Conservation (phyloP, 2,113 vertebrate species). For the Pachypanchax playfairii region DNA sequence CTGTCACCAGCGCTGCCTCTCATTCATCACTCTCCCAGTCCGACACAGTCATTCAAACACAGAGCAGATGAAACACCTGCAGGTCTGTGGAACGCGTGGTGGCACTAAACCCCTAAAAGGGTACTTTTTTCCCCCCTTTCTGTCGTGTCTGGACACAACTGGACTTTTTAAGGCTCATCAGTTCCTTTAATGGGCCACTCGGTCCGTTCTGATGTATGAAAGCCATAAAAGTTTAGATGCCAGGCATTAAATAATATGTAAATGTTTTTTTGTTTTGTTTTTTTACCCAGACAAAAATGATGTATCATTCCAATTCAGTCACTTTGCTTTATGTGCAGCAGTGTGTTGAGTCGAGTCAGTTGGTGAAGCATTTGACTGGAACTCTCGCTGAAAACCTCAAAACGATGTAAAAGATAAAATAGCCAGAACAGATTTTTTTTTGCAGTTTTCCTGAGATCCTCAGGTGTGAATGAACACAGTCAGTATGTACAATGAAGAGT, state of each 20-base stretch:
- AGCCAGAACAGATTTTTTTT: too few species aligned
- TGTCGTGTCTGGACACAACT: conserved; percentile 55
- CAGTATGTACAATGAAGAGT: too few species aligned
- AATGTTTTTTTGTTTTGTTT: conserved; percentile 14
- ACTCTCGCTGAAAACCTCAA: neutral
- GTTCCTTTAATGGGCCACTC: conserved; percentile 61
- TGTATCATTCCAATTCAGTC: conserved; percentile 35
- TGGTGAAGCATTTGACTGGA: conserved; percentile 1
- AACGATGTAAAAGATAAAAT: too few species aligned
- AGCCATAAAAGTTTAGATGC: conserved; percentile 30
- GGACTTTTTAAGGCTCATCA: conserved; percentile 73
- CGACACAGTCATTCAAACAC: conserved; percentile 36
- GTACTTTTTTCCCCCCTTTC: conserved; percentile 32
- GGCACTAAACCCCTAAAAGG: conserved; percentile 24
- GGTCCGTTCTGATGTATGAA: conserved; percentile 53
- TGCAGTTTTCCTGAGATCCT: too few species aligned
- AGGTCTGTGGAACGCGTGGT: conserved; percentile 14
- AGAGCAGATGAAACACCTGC: conserved; percentile 46
- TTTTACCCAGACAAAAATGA: conserved; percentile 30
- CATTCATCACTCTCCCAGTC: conserved; percentile 44
- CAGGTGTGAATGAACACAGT: too few species aligned
- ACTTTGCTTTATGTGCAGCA: conserved; percentile 16
- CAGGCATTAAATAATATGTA: conserved; percentile 50
- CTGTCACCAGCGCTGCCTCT: conserved; percentile 45
- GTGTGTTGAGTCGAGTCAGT: neutral